phyloP scores from a whole-genome alignment of 2,113 vertebrate genomes.

The Syngnathus scovelli region DNA sequence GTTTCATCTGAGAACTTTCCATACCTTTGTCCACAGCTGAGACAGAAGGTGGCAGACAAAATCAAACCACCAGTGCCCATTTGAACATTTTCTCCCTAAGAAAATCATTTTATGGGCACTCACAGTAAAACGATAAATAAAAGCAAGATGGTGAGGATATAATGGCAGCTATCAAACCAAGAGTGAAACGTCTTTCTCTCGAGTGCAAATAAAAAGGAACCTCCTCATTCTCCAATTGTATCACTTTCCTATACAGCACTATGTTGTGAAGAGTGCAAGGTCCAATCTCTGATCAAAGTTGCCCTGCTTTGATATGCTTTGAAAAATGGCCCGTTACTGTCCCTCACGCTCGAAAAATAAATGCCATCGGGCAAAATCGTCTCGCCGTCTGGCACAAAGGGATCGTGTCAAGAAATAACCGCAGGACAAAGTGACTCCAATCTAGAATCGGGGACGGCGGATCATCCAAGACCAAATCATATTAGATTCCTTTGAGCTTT shows the following conservation, averaged over 20 bases:
- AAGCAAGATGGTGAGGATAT: slow-evolving; percentile 20
- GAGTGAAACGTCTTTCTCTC: slow-evolving; percentile 20
- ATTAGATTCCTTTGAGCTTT: slow-evolving; percentile 36
- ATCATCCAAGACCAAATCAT: slow-evolving; percentile 19
- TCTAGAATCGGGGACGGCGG: slow-evolving; percentile 13
- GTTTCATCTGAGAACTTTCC: slow-evolving; percentile 60
- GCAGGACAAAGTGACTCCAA: slow-evolving; percentile 15
- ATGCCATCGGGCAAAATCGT: slow-evolving; percentile 16
- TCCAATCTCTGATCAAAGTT: slow-evolving; percentile 69
- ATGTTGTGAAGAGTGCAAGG: slow-evolving; percentile 50
- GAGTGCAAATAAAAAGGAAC: slow-evolving; percentile 35
- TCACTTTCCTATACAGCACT: background rate
- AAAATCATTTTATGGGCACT: slow-evolving; percentile 39
- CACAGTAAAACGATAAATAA: slow-evolving; percentile 38
- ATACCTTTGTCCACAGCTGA: slow-evolving; percentile 56
- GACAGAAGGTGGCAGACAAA: slow-evolving; percentile 53
- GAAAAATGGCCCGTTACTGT: slow-evolving; percentile 28
- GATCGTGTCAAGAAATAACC: slow-evolving; percentile 3
- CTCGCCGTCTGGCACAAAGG: background rate
- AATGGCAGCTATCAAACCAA: slow-evolving; percentile 48
- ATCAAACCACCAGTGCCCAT: slow-evolving; percentile 49
- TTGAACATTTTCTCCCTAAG: slow-evolving; percentile 25
- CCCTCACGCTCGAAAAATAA: background rate
- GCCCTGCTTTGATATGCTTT: slow-evolving; percentile 60
- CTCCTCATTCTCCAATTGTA: background rate